Conservation (phyloP, 2,797 vertebrate genomes). For the Anguilla obscura region DNA sequence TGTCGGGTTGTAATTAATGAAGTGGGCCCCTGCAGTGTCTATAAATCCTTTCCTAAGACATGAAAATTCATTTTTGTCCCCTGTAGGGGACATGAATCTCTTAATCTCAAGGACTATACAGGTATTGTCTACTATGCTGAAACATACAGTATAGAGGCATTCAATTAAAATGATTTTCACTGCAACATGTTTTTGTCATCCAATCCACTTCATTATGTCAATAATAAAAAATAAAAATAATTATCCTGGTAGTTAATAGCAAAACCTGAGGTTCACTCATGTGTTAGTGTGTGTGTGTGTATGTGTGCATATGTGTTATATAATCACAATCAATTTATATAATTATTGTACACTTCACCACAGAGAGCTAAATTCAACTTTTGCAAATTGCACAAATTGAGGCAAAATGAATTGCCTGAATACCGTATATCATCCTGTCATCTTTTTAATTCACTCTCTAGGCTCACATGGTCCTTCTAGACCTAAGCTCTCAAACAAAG, state of each 20-base stretch:
- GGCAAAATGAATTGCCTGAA: not conserved
- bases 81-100: not conserved
- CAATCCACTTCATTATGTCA: not conserved
- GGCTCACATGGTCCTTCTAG: not conserved
- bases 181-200: not conserved
- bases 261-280: not conserved
- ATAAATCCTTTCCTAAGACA: not conserved
- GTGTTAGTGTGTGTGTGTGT: not conserved
- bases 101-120: not conserved
- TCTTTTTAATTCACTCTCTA: not conserved
- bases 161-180: not conserved
- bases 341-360: not conserved
- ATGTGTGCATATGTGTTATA: not conserved
- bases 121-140: not conserved
- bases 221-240: not conserved
- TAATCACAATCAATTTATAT: not conserved
- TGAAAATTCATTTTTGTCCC: not conserved
- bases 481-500: not conserved
- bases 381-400: constrained; percentile 1
- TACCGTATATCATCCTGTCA: not conserved
- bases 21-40: not conserved
- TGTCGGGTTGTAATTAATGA: not conserved
- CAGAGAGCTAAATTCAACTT: constrained; percentile 2
- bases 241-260: too few species aligned
- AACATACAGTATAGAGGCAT: not conserved